Conservation (phyloP, 1,140 invertebrate species). For the Tenebrio molitor region DNA sequence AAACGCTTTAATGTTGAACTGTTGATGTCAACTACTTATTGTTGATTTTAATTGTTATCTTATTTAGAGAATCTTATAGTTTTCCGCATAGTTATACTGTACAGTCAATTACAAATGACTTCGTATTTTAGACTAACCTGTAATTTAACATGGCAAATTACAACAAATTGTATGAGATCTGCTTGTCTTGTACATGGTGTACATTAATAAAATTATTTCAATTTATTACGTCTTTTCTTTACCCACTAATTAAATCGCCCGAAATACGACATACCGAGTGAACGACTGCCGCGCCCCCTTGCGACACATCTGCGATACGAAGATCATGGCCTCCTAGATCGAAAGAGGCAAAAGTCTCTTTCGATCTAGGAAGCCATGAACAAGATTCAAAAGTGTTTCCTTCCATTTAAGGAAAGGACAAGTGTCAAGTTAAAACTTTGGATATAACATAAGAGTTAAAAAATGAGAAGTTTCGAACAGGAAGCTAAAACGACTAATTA, state of each 20-base stretch:
- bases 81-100: conserved; percentile 50
- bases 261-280: neutral
- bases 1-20: conserved; percentile 52
- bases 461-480: no score
- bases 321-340: no score
- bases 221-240: conserved; percentile 1
- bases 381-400: no score
- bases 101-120: conserved; percentile 52
- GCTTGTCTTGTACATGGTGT: conserved; percentile 51
- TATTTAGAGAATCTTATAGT: conserved; percentile 45
- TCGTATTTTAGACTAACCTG: conserved; percentile 44
- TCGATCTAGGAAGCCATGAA: no score
- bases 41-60: conserved; percentile 53
- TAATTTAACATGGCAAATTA: conserved; percentile 50
- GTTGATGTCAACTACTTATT: conserved; percentile 51
- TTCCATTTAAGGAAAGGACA: no score
- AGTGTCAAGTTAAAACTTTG: no score
- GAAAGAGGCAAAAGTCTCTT: no score
- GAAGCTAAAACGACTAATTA: no score
- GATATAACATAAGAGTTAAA: no score
- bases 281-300: no score
- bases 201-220: conserved; percentile 46
- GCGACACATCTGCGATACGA: no score
- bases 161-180: conserved; percentile 50
- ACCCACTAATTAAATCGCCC: neutral